Evolutionary conservation across 23 tunicate species (phyloP).

Genomic region (Trididemnum nubilum): DNA sequence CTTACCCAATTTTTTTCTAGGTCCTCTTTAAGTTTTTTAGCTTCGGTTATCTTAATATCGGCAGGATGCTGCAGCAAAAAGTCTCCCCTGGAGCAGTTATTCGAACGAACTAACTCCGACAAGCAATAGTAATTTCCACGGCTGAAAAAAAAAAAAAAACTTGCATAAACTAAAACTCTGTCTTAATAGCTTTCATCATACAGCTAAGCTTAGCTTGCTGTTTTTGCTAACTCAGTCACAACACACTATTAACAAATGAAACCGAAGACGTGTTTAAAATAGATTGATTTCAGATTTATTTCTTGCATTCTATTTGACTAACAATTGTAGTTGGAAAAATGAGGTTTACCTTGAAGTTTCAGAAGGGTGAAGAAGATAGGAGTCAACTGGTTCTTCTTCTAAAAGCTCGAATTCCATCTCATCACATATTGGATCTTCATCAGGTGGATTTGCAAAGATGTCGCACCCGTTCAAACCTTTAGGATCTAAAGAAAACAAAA

Average conservation of each 20-base stretch:
- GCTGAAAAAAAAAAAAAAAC: slow-evolving; percentile 34
- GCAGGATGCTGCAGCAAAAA: slow-evolving; percentile 34
- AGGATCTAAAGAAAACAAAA: too few relatives aligned
- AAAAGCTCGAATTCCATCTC: slow-evolving; percentile 64
- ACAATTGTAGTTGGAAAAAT: too few relatives aligned
- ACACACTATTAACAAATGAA: too few relatives aligned
- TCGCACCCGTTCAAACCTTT: slow-evolving; percentile 54
- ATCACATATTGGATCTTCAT: slow-evolving; percentile 13
- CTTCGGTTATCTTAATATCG: slow-evolving; percentile 37
- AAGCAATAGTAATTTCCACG: slow-evolving; percentile 56
- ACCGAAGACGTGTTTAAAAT: too few relatives aligned
- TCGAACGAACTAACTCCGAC: slow-evolving; percentile 46
- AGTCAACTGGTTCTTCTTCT: slow-evolving; percentile 43
- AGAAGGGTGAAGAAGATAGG: slow-evolving; percentile 58
- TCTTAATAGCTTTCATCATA: too few relatives aligned
- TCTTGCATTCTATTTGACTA: too few relatives aligned
- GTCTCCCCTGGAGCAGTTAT: slow-evolving; percentile 33
- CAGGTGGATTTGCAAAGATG: slow-evolving; percentile 51
- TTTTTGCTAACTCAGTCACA: too few relatives aligned
- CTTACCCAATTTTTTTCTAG: slow-evolving; percentile 53
- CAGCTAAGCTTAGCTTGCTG: not conserved
- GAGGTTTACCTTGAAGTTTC: slow-evolving; percentile 35
- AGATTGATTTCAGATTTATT: too few relatives aligned
- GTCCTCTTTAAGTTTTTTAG: slow-evolving; percentile 28
- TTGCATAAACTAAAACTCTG: not conserved